Percentiles rank a stretch among this genome's conserved stretches.
phyloP scores from a whole-genome alignment of 2,797 vertebrate genomes.

The Premnoplex brunnescens region DNA sequence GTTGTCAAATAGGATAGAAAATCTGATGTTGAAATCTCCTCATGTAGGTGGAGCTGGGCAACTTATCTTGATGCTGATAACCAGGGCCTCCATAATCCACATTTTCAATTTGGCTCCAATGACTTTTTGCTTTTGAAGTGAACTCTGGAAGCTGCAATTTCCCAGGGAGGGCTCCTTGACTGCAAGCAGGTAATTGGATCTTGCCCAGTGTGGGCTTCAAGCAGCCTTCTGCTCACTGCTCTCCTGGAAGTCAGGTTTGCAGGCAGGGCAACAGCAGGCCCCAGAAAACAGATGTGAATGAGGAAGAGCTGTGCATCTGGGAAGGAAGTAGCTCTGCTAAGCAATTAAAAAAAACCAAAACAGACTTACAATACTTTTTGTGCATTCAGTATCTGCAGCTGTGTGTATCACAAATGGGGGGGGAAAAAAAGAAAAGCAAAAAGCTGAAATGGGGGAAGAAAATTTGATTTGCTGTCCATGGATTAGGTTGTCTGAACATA shows the following conservation, averaged over 20 bases:
- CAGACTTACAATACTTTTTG: not conserved
- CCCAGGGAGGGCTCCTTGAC: not conserved
- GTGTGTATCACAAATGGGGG: not conserved
- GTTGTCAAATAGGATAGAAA: not conserved
- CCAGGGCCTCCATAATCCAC: not conserved
- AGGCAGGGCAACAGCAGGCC: not conserved
- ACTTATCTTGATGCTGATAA: not conserved
- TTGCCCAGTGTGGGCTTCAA: not conserved
- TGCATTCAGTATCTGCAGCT: constrained; percentile 5
- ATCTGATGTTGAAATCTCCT: not conserved
- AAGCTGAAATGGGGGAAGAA: not conserved
- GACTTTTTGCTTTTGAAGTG: not conserved
- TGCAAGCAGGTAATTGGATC: not conserved
- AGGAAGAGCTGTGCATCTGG: not conserved
- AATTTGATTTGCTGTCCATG: not conserved
- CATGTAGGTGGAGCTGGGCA: not conserved
- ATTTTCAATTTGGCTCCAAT: not conserved
- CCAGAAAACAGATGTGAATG: not conserved
- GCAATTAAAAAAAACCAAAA: not conserved
- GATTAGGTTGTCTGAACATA: not conserved
- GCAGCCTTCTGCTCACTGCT: rapidly evolving
- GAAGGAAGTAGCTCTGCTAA: not conserved
- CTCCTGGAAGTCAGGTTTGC: not conserved
- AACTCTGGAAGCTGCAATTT: not conserved
- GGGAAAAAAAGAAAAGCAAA: too few relatives aligned